Evolutionary conservation across 2,888 invertebrate genomes (phyloP), one percentile per base, ranked within the genome.

Genomic region (Dynastes grantii): DNA sequence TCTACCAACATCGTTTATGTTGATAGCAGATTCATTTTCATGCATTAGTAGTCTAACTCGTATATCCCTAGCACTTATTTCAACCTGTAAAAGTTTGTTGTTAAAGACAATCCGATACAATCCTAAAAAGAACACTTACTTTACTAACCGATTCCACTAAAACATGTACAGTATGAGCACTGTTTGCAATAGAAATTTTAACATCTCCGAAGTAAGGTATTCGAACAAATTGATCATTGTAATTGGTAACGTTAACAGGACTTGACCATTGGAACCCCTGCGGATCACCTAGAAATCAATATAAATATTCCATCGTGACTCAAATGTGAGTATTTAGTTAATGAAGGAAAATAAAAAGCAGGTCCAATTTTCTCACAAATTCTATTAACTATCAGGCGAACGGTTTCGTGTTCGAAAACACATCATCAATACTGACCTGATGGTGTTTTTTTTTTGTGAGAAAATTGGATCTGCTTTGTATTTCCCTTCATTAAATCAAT

Each of bases 61-160:
- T 32, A 97, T 95, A 84, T 96, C 96, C 82, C 93, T 93, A 2
- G 96, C 96, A 5, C 95, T 95, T 81, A 96, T 92, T 87, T 96
- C 96, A 73, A 90, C 89, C 92, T 93, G 85, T 61, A 87, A 88
- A 22, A 29, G 51, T 32, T 37, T 45, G 0, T 11, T 45, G 45
- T 45, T 45, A 45, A 45, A 9, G 1, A 45, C 11, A 45, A 8
- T 45, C 11, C 2, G 11, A 11, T 45, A 9, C 45, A 45, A 5
- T 9, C 8, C 8, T 1, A 8, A 8, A 45, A 45, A 45, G 9
- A 5, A 32, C 27, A 81, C 81, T 82, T 79, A 93, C 92, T 84
- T 93, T 91, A 73, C 92, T 93, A 75, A 93, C 92, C 13, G 91
- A 90, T 79, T 91, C 90, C 27, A 92, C 87, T 16, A 86, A 88